Evolutionary conservation across 2,888 invertebrate species (phyloP).

Genomic region (Sphaerophoria taeniata): DNA sequence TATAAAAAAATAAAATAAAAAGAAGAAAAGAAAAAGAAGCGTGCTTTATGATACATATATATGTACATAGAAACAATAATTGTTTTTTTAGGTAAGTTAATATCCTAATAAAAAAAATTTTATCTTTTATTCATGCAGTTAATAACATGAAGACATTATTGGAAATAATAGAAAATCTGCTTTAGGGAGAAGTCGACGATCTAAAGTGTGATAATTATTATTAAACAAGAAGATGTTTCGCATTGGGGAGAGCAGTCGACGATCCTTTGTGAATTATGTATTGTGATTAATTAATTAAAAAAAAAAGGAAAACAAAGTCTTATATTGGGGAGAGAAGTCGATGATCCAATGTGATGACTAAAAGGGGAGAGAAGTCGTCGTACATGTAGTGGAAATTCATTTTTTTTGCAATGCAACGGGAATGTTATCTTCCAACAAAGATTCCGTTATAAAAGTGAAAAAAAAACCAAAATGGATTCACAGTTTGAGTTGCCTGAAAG

Average conservation of each 20-base stretch:
- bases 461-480: conserved; percentile 5
- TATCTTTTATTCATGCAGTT: conserved; percentile 3
- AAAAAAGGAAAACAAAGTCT: too few relatives aligned
- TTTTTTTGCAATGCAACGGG: too few relatives aligned
- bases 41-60: too few relatives aligned
- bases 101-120: not conserved
- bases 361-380: too few relatives aligned
- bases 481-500: not conserved
- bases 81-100: conserved; percentile 11
- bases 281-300: conserved; percentile 5
- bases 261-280: conserved; percentile 3
- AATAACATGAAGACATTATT: not conserved
- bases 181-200: conserved; percentile 19
- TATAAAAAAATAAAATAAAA: too few relatives aligned
- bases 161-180: not conserved
- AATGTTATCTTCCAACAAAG: too few relatives aligned
- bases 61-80: too few relatives aligned
- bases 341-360: conserved; percentile 3
- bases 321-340: conserved; percentile 5
- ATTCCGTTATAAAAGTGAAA: not conserved
- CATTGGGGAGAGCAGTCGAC: conserved; percentile 7
- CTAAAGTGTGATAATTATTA: conserved; percentile 10
- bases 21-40: too few relatives aligned
- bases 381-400: too few relatives aligned
- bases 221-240: conserved; percentile 4